Evolutionary conservation across 2,888 invertebrate species (phyloP).

Genomic region (Volucella inanis): DNA sequence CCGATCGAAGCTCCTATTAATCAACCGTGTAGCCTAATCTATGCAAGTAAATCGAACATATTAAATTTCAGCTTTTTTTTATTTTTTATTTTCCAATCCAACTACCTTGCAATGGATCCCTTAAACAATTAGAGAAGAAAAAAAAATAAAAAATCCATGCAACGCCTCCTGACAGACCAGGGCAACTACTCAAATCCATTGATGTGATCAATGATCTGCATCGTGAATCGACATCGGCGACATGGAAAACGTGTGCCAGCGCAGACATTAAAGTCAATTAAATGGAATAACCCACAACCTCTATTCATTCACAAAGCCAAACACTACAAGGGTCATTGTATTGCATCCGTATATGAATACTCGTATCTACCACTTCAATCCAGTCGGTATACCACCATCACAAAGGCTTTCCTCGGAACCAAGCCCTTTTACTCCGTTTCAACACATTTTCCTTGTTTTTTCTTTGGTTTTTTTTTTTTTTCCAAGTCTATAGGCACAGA

Average conservation of each 20-base stretch:
- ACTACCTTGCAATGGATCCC: too few relatives aligned
- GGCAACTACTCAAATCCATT: constrained; percentile 1
- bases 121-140: too few relatives aligned
- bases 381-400: constrained; percentile 21
- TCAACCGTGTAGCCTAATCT: too few relatives aligned
- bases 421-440: constrained; percentile 49
- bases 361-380: constrained; percentile 16
- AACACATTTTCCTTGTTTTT: constrained; percentile 14
- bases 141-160: constrained; percentile 18
- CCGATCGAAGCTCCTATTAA: too few relatives aligned
- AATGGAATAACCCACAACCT: constrained; percentile 48
- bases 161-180: constrained; percentile 20
- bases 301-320: constrained; percentile 59
- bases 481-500: neutral
- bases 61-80: too few relatives aligned
- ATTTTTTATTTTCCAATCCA: too few relatives aligned
- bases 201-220: constrained; percentile 66
- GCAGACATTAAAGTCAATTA: constrained; percentile 69
- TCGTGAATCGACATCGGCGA: constrained; percentile 70
- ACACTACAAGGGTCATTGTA: constrained; percentile 57
- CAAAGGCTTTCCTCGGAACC: constrained; percentile 35
- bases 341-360: neutral
- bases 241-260: constrained; percentile 71
- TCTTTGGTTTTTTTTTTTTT: too few relatives aligned
- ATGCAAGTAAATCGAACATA: too few relatives aligned